A percentile compares a stretch with the other conserved stretches of the same genome.
Evolutionary conservation across 2,888 invertebrate species (phyloP).

Genomic region (Lasioglossum zephyrum): DNA sequence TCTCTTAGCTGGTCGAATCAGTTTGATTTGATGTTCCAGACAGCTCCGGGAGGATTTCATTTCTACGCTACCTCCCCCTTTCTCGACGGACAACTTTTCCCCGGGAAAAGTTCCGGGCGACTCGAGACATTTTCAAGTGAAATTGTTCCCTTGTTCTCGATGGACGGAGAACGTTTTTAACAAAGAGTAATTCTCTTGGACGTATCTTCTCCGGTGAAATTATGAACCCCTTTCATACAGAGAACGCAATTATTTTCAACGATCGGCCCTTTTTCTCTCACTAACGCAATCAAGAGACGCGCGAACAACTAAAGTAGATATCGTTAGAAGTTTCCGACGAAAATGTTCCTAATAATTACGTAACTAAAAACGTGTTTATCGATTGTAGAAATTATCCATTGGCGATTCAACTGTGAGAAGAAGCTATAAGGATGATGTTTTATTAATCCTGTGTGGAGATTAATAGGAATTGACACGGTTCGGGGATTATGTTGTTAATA

Average conservation of each 20-base stretch:
- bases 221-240: neutral
- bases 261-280: neutral
- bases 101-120: constrained; percentile 36
- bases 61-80: constrained; percentile 51
- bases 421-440: neutral
- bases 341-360: neutral
- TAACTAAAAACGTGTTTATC: neutral
- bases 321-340: neutral
- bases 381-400: neutral
- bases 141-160: constrained; percentile 47
- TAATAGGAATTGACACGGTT: neutral
- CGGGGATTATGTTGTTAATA: neutral
- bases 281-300: neutral
- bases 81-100: constrained; percentile 17
- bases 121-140: constrained; percentile 49
- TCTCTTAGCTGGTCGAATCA: constrained; percentile 29
- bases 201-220: neutral
- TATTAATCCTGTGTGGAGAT: neutral
- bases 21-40: constrained; percentile 42
- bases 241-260: neutral
- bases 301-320: neutral
- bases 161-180: neutral
- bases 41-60: constrained; percentile 68
- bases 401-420: neutral
- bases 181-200: neutral